Conservation (phyloP, 2,113 vertebrate species). For the Coptodon rendalli region DNA sequence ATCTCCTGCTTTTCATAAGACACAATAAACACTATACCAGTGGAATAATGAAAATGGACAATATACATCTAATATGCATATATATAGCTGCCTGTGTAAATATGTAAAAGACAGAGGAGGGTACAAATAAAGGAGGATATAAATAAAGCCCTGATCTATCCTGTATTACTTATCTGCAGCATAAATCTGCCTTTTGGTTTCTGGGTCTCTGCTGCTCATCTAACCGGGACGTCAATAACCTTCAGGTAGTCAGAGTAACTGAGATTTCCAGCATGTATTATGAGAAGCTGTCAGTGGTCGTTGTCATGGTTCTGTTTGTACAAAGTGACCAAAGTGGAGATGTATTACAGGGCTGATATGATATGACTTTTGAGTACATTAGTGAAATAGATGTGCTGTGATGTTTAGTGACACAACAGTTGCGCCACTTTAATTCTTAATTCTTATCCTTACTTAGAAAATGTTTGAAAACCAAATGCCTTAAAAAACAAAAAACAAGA, state of each 20-base stretch:
- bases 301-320: conserved; percentile 2
- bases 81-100: conserved; percentile 34
- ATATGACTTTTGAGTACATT: neutral
- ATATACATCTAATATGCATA: conserved; percentile 52
- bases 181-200: conserved; percentile 24
- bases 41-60: conserved; percentile 49
- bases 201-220: neutral
- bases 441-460: neutral
- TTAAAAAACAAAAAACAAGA: neutral
- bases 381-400: neutral
- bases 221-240: conserved; percentile 30
- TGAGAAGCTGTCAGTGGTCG: neutral
- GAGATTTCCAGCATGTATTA: conserved; percentile 23
- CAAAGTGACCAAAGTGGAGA: conserved; percentile 1
- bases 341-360: conserved; percentile 7
- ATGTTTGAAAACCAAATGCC: neutral
- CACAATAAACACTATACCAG: conserved; percentile 24
- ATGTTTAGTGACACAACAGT: neutral
- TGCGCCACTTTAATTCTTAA: neutral
- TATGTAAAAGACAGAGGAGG: conserved; percentile 1
- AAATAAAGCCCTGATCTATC: conserved; percentile 30
- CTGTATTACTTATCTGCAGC: neutral
- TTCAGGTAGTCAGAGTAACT: conserved; percentile 33
- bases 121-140: conserved; percentile 4
- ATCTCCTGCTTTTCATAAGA: conserved; percentile 36